Evolutionary conservation across 2,113 vertebrate species (phyloP), one percentile per base, ranked within the genome.

Genomic region (Amazona vittata): DNA sequence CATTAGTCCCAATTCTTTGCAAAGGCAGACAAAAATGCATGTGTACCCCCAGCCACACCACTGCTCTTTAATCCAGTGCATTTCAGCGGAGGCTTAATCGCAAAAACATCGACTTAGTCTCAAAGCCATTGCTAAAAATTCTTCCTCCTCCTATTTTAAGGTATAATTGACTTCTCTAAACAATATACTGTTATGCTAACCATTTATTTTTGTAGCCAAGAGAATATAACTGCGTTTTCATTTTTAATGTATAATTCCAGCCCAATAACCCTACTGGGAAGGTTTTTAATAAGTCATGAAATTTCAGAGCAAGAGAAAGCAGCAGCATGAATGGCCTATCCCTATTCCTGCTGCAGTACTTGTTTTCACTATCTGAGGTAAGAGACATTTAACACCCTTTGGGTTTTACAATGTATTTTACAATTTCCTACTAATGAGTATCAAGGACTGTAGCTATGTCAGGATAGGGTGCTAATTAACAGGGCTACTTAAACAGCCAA

Each of bases 241-340:
- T 91, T 96, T 86, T 89, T 88, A 94, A 88, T 67, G 52, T 89
- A 52, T 68, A 88, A 95, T 79, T 94, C 57, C 67, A 87, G 46
- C 47, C 75, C 83, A 88, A 76, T 86, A 96, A 96, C 81, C 65
- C 93, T 95, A 83, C 80, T 73, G 91, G 92, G 94, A 93, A 94
- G 41, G 33, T 75, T 94, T 97, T 96, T 97, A 96, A 88, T 95
- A 96, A 88, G 76, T 91, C 49, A n/a, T 68, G 80, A 86, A 79
- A 86, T 95, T 97, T 93, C 94, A 91, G 57, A 94, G 82, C 75
- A 88, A 90, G 57, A 67, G n/a, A 94, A 97, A 93, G 77, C 53
- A 89, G 50, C 22, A 87, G 60, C 92, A 82, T 52, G 89, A 94
- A 86, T 83, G 33, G 85, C 37, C 64, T 65, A 24, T 47, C 53